Evolutionary conservation across 2,888 invertebrate species (phyloP), one percentile per base, ranked within the genome.

Genomic region (Megastigmus dorsalis): DNA sequence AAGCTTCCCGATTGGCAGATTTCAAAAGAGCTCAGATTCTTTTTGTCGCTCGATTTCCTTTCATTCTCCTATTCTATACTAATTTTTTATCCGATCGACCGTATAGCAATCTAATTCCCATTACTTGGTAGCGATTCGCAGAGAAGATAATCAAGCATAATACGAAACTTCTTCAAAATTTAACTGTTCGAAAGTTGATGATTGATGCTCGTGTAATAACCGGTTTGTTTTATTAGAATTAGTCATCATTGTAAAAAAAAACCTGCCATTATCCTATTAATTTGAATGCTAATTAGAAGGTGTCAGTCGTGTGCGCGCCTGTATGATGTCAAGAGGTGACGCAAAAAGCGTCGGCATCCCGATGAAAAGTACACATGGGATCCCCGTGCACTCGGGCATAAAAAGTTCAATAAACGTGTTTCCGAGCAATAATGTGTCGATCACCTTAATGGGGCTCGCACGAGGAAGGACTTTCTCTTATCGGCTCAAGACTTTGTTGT

Each of bases 391-490:
- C n/a, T n/a, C n/a, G n/a, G n/a, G n/a, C n/a, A n/a, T 15, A 28
- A 41, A 41, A 54, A 28, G 65, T 65, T 65, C 65, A 54, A 67
- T 55, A 55, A 57, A 48, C 67, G 67, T 23, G 33, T 45, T 66
- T 55, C 41, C 20, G 30, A 23, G 45, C 45, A 45, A 57, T 67
- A 23, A 45, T n/a, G 55, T 26, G 57, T 28, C 69, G 30, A 60
- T 69, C 69, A 52, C 30, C 15, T 41, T 60, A 52, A 60, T 52
- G 30, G 41, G 18, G 38, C 38, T 10, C 7, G 36, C 20, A 23
- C 15, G 48, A 69, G 60, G 60, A 60, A 60, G 41, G 23, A 60
- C 69, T 69, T 69, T 69, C 60, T 69, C 69, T 69, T 69, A 69
- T 69, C 52, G 69, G 23, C 18, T 28, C n/a, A n/a, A 20, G 30